Evolutionary conservation across 2,113 vertebrate genomes (phyloP).

Genomic region (Mustelus asterias): DNA sequence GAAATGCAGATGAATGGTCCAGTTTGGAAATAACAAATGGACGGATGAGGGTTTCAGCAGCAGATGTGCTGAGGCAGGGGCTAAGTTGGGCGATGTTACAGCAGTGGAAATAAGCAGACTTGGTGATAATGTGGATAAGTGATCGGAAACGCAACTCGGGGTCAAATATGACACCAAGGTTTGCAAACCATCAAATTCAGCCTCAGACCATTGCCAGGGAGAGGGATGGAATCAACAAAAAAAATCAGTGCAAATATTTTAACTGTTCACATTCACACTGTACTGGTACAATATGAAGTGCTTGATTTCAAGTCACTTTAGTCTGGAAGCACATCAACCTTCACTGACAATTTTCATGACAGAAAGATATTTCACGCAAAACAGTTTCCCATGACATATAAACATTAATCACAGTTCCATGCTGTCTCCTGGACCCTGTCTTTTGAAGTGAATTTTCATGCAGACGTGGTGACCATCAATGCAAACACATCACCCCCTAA

Average conservation of each 20-base stretch:
- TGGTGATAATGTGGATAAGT: background rate
- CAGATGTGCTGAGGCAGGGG: background rate
- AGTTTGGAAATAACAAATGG: background rate
- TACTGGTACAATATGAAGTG: background rate
- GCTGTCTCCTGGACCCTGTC: background rate
- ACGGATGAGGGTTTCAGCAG: background rate
- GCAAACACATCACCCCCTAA: constrained; percentile 32
- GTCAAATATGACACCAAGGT: background rate
- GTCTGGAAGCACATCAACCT: background rate
- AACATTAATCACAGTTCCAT: constrained; percentile 32
- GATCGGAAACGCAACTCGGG: background rate
- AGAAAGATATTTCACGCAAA: background rate
- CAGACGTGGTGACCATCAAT: constrained; percentile 31
- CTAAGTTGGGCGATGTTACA: background rate
- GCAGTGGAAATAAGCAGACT: background rate
- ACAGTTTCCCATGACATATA: background rate
- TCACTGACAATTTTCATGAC: background rate
- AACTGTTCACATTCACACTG: background rate
- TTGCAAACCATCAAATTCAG: background rate
- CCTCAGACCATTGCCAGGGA: background rate
- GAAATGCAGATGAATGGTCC: background rate
- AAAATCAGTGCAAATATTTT: background rate
- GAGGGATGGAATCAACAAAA: background rate
- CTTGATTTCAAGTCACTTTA: background rate
- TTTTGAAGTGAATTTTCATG: constrained; percentile 29